These are phyloP conservation scores for Marcusenius ussheri DNA, from an alignment of 2,113 vertebrate genomes.

Conservation along the genomic window DNA sequence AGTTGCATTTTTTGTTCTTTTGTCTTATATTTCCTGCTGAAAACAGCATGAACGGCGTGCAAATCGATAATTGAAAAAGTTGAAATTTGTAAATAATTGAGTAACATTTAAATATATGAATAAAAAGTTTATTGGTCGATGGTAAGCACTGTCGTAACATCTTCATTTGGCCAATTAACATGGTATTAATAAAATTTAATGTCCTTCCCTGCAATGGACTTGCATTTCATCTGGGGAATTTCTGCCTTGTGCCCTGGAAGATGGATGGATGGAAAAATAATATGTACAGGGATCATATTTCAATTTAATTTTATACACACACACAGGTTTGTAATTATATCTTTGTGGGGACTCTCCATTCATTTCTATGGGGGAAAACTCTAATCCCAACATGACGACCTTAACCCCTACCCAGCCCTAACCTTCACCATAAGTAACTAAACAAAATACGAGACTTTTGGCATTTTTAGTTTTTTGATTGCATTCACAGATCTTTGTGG, in stretches of 20 bases:
- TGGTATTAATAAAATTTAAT: not conserved
- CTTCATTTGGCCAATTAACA: not conserved
- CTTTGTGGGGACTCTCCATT: too few relatives aligned
- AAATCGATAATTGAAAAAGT: not conserved
- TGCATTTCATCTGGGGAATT: not conserved
- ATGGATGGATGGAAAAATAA: not conserved
- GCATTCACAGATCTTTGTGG: too few relatives aligned
- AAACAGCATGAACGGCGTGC: not conserved
- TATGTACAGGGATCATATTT: not conserved
- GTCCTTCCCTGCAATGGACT: not conserved
- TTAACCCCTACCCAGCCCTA: too few relatives aligned
- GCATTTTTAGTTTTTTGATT: too few relatives aligned
- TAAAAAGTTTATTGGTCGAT: not conserved
- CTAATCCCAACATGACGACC: too few relatives aligned
- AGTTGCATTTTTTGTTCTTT: not conserved
- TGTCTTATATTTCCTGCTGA: not conserved
- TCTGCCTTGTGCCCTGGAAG: not conserved
- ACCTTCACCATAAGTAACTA: too few relatives aligned
- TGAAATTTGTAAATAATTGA: not conserved
- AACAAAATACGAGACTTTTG: too few relatives aligned
- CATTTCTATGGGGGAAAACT: too few relatives aligned
- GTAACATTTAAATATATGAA: constrained; percentile 1
- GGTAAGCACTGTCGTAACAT: not conserved
- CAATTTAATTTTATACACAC: not conserved
- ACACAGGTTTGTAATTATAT: too few relatives aligned